These are phyloP conservation scores for Pseudocheirus occidentalis DNA, from an alignment of 2,797 vertebrate genomes.

Conservation along the genomic window DNA sequence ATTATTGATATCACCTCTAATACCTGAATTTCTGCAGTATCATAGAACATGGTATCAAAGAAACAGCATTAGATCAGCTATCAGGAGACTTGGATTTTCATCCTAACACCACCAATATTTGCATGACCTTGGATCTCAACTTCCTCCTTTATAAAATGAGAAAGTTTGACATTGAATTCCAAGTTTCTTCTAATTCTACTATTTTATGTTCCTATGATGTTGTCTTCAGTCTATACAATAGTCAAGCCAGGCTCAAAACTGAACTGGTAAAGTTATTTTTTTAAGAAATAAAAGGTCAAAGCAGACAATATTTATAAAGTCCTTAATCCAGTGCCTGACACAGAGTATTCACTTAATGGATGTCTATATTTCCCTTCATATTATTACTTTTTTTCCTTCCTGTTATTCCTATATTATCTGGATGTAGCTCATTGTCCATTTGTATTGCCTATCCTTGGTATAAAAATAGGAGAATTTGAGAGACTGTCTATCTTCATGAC, in stretches of 20 bases:
- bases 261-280: not conserved
- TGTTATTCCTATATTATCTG: not conserved
- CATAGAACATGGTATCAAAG: not conserved
- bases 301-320: not conserved
- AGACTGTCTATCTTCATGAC: not conserved
- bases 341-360: not conserved
- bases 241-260: not conserved
- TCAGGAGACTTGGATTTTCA: not conserved
- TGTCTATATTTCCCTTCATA: not conserved
- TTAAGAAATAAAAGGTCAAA: not conserved
- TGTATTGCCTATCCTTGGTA: not conserved
- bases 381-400: not conserved
- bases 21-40: not conserved
- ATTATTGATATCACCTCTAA: not conserved
- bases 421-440: not conserved
- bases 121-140: not conserved
- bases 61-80: not conserved
- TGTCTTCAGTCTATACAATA: not conserved
- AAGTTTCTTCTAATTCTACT: too few species aligned
- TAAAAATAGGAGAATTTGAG: not conserved
- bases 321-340: not conserved
- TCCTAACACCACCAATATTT: not conserved
- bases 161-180: too few species aligned
- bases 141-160: not conserved
- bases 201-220: not conserved